These are phyloP conservation scores for Brachynemurus nebulosus DNA, from an alignment of 2,888 invertebrate species.

Conservation along the genomic window DNA sequence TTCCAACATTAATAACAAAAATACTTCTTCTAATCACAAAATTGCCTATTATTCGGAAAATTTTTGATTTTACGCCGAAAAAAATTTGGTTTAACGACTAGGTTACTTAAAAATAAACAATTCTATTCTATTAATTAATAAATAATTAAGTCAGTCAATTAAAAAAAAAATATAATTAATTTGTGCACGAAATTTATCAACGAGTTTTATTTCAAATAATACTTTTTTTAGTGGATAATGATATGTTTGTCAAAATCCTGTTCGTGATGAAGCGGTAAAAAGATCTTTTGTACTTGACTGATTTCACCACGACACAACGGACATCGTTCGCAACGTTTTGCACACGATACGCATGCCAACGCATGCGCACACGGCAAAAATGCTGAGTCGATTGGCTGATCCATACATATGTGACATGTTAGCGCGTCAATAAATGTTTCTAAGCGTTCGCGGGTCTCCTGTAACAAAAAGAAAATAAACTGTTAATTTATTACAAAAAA, in stretches of 20 bases:
- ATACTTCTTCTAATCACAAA: too few species aligned
- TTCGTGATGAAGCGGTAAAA: slow-evolving; percentile 38
- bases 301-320: slow-evolving; percentile 63
- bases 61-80: too few species aligned
- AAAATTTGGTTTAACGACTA: slow-evolving; percentile 1
- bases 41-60: too few species aligned
- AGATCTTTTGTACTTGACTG: slow-evolving; percentile 53
- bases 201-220: background rate
- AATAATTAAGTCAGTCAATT: slow-evolving; percentile 1
- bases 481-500: too few species aligned
- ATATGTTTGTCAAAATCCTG: slow-evolving; percentile 1
- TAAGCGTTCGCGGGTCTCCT: slow-evolving; percentile 40
- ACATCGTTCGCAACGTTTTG: slow-evolving; percentile 56
- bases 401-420: slow-evolving; percentile 82
- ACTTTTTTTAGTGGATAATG: background rate
- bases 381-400: slow-evolving; percentile 64
- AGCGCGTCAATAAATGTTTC: slow-evolving; percentile 48
- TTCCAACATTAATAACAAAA: too few species aligned
- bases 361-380: slow-evolving; percentile 85
- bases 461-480: slow-evolving; percentile 20
- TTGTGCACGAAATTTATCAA: background rate
- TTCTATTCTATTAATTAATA: background rate
- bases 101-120: slow-evolving; percentile 1
- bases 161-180: background rate
- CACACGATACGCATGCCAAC: slow-evolving; percentile 65